Conservation (phyloP, 2,113 vertebrate species). For the Ammodytes marinus region DNA sequence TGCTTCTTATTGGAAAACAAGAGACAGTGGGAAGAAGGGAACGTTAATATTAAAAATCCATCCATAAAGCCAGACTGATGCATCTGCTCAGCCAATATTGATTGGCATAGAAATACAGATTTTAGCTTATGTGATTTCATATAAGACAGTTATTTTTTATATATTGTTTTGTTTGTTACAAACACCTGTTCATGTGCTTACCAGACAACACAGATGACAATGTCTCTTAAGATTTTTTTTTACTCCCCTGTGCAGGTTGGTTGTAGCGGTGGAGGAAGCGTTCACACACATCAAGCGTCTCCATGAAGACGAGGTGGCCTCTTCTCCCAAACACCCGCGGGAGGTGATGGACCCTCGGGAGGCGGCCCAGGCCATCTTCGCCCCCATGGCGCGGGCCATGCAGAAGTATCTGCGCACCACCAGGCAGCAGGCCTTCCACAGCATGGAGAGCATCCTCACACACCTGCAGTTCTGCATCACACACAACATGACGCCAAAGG, state of each 20-base stretch:
- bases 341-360: constrained; percentile 97
- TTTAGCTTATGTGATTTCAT: too few relatives aligned
- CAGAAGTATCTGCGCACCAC: constrained; percentile 97
- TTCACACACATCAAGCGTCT: constrained; percentile 97
- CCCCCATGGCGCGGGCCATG: constrained; percentile 98
- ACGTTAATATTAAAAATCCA: too few relatives aligned
- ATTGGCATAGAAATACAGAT: too few relatives aligned
- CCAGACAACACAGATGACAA: neutral
- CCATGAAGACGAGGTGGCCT: constrained; percentile 89
- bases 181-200: too few relatives aligned
- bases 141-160: too few relatives aligned
- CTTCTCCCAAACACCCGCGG: constrained; percentile 88
- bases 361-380: constrained; percentile 96
- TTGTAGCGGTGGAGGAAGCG: constrained; percentile 96
- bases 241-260: constrained; percentile 83
- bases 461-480: constrained; percentile 99
- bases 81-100: too few relatives aligned
- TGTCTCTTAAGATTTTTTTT: neutral
- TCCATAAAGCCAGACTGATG: too few relatives aligned
- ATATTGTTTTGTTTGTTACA: too few relatives aligned
- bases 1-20: too few relatives aligned
- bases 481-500: constrained; percentile 98
- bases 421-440: constrained; percentile 96
- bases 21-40: too few relatives aligned
- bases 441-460: constrained; percentile 98